Evolutionary conservation across 2,113 vertebrate species (phyloP), one percentile per base, ranked within the genome.

Genomic region (Austrofundulus limnaeus): DNA sequence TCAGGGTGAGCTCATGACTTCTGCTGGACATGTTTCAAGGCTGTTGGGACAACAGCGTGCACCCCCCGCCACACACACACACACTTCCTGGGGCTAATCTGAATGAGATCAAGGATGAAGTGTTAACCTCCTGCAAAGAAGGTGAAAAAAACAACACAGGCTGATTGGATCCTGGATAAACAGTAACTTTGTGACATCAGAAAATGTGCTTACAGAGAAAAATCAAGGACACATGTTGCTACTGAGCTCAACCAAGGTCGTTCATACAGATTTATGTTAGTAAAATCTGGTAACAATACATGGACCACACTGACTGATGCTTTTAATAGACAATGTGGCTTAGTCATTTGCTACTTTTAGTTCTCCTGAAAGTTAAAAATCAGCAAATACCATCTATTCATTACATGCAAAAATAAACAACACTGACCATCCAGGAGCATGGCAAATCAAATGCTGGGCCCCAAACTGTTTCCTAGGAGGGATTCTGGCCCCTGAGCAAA

Each of bases 121-220:
- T 7, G 28, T 42, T 24, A 14, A 74, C 51, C 54, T 61, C 58
- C 74, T 42, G 51, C 2, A 57, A 54, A 67, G 62, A 20, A 41
- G 54, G 31, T 63, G 17, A 16, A 46, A 16, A 46, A 31, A 61
- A 65, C 55, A 57, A 53, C 57, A 65, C 45, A n/a, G 5, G 52
- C 54, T 66, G 68, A 21, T 15, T 64, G 50, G 11, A 74, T 48
- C 13, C 38, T 60, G 64, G 48, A 67, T 60, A 53, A 78, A 81
- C 31, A 67, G 46, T 56, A 75, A 72, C 67, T 60, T 42, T 53
- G 51, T 45, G 31, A 25, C 57, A 72, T 57, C 14, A 50, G 63
- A 66, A 75, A 75, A 63, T 25, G 24, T 37, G 19, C 15, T 61
- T 13, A 16, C 24, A 49, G 11, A 52, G 54, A 57, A 7, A 56